Conservation (phyloP, 2,797 vertebrate species). For the Sebastes taczanowskii region DNA sequence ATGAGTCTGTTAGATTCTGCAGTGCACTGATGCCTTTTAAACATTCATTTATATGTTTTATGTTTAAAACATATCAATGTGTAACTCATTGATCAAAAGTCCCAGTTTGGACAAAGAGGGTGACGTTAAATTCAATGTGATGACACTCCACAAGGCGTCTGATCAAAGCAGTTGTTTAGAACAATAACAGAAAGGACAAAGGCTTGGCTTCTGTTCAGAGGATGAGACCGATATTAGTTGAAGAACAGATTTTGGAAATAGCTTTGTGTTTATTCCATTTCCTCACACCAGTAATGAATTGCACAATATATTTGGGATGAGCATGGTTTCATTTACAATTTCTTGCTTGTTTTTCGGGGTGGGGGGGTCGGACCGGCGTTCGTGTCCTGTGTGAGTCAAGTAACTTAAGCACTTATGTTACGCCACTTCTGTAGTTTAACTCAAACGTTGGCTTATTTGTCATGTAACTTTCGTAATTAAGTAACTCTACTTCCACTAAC, state of each 20-base stretch:
- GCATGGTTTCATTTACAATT: background rate
- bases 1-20: background rate
- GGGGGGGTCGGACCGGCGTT: too few relatives aligned
- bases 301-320: background rate
- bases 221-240: background rate
- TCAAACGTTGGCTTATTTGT: too few relatives aligned
- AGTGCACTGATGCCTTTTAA: background rate
- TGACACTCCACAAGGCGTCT: background rate
- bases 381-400: too few relatives aligned
- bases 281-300: background rate
- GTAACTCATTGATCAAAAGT: background rate
- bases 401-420: too few relatives aligned
- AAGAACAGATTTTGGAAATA: constrained; percentile 4
- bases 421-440: too few relatives aligned
- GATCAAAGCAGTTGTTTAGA: constrained; percentile 3
- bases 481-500: too few relatives aligned
- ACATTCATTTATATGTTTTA: background rate
- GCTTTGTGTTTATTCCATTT: background rate
- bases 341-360: background rate
- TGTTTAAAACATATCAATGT: background rate
- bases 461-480: too few relatives aligned
- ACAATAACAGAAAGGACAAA: background rate
- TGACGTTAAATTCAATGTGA: background rate
- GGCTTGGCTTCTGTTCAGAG: constrained; percentile 4
- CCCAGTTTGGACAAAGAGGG: background rate